A percentile compares a stretch with the other conserved stretches of the same genome.
These are phyloP conservation scores for Rhaphigaster nebulosa DNA, from an alignment of 2,888 invertebrate species.

Conservation along the genomic window DNA sequence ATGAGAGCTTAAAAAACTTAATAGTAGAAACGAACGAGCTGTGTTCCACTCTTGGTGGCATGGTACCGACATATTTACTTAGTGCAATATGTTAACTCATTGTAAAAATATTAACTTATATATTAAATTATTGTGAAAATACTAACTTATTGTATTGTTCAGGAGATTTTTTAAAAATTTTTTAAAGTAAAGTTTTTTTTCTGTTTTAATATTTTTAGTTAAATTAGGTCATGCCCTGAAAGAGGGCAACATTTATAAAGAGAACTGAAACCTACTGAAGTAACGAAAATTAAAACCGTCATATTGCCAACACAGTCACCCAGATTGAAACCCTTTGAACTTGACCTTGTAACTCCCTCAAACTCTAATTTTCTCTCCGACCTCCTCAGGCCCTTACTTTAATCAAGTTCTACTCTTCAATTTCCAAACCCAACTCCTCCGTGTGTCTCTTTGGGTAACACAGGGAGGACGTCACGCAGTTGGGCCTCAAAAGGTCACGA, in stretches of 20 bases:
- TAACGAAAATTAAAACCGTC: not conserved
- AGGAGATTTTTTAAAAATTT: too few species aligned
- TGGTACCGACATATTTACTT: too few species aligned
- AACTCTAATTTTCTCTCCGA: not conserved
- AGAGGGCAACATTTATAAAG: not conserved
- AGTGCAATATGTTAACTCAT: too few species aligned
- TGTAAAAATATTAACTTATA: too few species aligned
- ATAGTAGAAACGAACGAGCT: too few species aligned
- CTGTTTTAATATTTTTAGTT: not conserved
- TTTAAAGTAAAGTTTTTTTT: too few species aligned
- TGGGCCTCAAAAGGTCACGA: not conserved
- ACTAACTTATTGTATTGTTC: too few species aligned
- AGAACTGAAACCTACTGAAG: not conserved
- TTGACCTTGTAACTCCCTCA: not conserved
- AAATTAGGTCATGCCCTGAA: not conserved
- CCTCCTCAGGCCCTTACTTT: not conserved
- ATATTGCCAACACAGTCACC: not conserved
- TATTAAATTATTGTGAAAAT: too few species aligned
- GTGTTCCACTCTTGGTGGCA: too few species aligned
- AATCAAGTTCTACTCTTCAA: conserved; percentile 18
- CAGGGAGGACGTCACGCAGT: not conserved
- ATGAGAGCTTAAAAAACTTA: too few species aligned
- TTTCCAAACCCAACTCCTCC: not conserved
- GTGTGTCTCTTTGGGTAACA: not conserved
- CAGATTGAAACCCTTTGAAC: conserved; percentile 7